A percentile compares a stretch with the other conserved stretches of the same genome.
Evolutionary conservation across 2,113 vertebrate genomes (phyloP).

Genomic region (Corydoras maculifer): DNA sequence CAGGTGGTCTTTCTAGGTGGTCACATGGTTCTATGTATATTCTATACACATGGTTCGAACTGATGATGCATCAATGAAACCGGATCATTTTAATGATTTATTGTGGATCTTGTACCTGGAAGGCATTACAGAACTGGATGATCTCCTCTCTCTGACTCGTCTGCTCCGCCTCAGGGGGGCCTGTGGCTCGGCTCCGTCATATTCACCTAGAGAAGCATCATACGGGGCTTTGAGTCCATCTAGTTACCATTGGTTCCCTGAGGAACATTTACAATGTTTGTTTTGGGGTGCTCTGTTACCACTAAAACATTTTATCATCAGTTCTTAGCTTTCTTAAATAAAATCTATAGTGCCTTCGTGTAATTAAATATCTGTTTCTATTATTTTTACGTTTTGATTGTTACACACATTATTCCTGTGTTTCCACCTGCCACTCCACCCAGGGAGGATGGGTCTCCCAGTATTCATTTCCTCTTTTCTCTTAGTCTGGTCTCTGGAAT

Average conservation of each 20-base stretch:
- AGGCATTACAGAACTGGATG: constrained; percentile 65
- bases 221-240: neutral
- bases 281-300: neutral
- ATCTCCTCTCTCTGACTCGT: constrained; percentile 78
- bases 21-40: too few relatives aligned
- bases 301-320: neutral
- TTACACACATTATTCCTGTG: too few relatives aligned
- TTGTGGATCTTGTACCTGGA: constrained; percentile 64
- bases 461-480: too few relatives aligned
- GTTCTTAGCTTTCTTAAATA: too few relatives aligned
- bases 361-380: too few relatives aligned
- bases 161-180: constrained; percentile 81
- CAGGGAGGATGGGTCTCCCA: too few relatives aligned
- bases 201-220: constrained; percentile 68
- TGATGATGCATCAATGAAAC: neutral
- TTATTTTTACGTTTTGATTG: too few relatives aligned
- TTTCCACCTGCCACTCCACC: too few relatives aligned
- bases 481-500: too few relatives aligned
- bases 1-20: too few relatives aligned
- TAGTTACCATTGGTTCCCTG: neutral
- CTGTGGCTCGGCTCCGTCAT: constrained; percentile 79
- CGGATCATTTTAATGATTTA: neutral
- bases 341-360: too few relatives aligned
- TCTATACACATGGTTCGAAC: too few relatives aligned
- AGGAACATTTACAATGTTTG: neutral